Percentiles rank a stretch among this genome's conserved stretches.
Conservation (phyloP, 1,140 invertebrate genomes). For the Zaprionus davidi region DNA sequence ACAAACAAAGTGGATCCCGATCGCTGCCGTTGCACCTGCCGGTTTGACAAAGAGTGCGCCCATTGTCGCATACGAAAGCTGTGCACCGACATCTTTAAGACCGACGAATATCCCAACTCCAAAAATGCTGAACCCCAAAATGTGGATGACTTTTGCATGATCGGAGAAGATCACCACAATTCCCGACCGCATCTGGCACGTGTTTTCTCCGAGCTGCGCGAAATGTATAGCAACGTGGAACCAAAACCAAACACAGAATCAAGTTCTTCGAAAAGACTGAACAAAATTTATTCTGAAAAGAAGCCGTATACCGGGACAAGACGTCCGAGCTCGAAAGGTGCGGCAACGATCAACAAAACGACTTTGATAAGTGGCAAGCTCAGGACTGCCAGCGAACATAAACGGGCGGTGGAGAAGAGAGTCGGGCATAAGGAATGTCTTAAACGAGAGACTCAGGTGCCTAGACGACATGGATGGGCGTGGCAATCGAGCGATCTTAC, state of each 20-base stretch:
- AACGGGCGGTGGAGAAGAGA: neutral
- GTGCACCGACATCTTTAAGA: conserved; percentile 67
- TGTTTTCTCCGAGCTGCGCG: conserved; percentile 75
- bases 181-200: conserved; percentile 67
- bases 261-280: neutral
- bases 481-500: conserved; percentile 56
- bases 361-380: neutral
- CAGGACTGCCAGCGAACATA: neutral
- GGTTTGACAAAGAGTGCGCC: conserved; percentile 61
- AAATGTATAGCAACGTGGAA: conserved; percentile 68
- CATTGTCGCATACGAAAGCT: conserved; percentile 72
- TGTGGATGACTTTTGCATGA: conserved; percentile 48
- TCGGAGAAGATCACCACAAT: conserved; percentile 47
- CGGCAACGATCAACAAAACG: neutral
- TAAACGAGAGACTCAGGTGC: conserved; percentile 44
- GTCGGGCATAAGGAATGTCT: conserved; percentile 62
- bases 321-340: neutral
- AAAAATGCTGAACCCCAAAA: conserved; percentile 29
- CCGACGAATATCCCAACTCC: conserved; percentile 11
- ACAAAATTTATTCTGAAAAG: neutral
- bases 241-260: neutral
- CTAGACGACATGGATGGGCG: conserved; percentile 73
- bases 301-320: neutral
- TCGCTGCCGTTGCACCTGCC: conserved; percentile 68
- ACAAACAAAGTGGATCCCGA: conserved; percentile 17